Conservation (phyloP, 2,888 invertebrate species). For the Brachyptera putata region DNA sequence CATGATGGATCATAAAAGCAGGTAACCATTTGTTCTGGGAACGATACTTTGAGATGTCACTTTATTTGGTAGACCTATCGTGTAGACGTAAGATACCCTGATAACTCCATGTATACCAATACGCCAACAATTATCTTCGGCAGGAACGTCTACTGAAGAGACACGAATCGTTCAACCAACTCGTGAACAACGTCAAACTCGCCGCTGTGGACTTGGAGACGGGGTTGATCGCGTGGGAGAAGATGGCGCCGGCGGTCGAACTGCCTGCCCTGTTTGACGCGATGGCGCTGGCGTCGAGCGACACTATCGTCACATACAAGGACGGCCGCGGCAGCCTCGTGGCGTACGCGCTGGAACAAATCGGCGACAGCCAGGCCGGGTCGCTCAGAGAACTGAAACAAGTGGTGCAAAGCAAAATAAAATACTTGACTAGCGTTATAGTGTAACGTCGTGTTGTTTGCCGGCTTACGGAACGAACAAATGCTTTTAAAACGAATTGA, state of each 20-base stretch:
- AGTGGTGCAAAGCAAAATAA: constrained; percentile 53
- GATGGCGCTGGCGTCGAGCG: not conserved
- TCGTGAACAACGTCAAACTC: constrained; percentile 15
- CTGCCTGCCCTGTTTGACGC: not conserved
- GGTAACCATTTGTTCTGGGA: too few species aligned
- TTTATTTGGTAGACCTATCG: too few species aligned
- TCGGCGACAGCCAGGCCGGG: constrained; percentile 50
- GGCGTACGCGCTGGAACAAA: constrained; percentile 46
- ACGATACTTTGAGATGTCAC: too few species aligned
- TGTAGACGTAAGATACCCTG: too few species aligned
- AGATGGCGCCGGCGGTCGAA: not conserved
- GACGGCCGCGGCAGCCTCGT: not conserved
- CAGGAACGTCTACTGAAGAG: too few species aligned
- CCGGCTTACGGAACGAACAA: too few species aligned
- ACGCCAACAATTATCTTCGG: too few species aligned
- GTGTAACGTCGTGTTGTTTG: too few species aligned
- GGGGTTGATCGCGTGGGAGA: constrained; percentile 21
- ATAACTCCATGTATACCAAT: too few species aligned
- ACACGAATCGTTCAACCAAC: constrained; percentile 8
- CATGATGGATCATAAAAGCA: too few species aligned
- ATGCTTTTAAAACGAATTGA: too few species aligned
- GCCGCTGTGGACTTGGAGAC: constrained; percentile 21
- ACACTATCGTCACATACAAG: not conserved
- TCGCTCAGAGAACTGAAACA: constrained; percentile 52
- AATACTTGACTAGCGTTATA: constrained; percentile 44